Base-by-base conservation (phyloP, 2,113 vertebrate species). In the Phyllostomus discolor region DNA sequence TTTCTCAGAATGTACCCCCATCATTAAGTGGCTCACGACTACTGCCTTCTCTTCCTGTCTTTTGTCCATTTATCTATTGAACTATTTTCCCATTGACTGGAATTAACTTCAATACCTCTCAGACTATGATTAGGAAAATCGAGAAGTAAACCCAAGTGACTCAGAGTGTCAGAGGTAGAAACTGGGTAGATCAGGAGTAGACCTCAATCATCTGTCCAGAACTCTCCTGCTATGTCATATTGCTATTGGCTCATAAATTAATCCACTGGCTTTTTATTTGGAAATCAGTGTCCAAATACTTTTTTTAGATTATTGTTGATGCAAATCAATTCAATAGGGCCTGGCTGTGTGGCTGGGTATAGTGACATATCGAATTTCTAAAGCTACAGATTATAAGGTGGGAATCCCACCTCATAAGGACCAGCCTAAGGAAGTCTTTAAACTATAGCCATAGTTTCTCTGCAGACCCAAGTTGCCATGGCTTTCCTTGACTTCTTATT, bases 21-120 rank as follows among this genome's bases (percentile, higher is more conserved):
- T 82, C 14, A 1, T 41, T 62, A 43, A 59, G 26, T 62, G 79
- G n/a, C 24, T 4, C 5, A 62, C 59, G 26, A 62, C 26, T 82
- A 16, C 1, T 54, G n/a, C 9, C 69, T 83, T 79, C 43, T 84
- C 1, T 88, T 78, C 31, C 41, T 86, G 11, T 17, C 14, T 62
- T 87, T 91, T 95, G n/a, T 22, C n/a, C 24, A 31, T 41, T 89
- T 95, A 46, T 59, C 81, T 93, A 20, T 10, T 70, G 24, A 95
- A 88, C 7, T 72, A 31, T 81, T 81, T 95, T 69, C 43, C 94
- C 2, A 59, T 33, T 50, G 12, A 87, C 87, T 79, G 89, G 66
- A 70, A 70, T 93, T 4, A 90, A 87, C 20, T 59, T 80, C 83
- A 66, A 78, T 75, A 66, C 0, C 2, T 82, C 26, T 52, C 16